Conservation (phyloP, 1,140 invertebrate genomes). For the Bombus fervidus region DNA sequence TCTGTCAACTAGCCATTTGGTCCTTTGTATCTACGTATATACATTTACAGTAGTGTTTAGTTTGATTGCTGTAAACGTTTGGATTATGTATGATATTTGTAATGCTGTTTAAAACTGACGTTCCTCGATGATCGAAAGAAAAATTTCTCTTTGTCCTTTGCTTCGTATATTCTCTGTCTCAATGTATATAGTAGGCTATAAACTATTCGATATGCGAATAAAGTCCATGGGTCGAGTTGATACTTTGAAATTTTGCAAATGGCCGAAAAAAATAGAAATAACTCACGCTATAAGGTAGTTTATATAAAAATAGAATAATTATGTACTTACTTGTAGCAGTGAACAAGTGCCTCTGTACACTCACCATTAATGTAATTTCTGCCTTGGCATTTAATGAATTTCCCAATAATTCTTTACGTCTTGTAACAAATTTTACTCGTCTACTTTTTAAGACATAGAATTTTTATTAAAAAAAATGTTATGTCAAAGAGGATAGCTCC, state of each 20-base stretch:
- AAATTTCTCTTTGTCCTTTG: not conserved
- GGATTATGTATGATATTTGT: too few species aligned
- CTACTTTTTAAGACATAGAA: not conserved
- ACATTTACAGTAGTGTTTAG: not conserved
- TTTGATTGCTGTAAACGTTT: not conserved
- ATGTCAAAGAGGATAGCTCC: not conserved
- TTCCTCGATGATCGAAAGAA: not conserved
- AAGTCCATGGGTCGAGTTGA: not conserved
- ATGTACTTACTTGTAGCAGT: too few species aligned
- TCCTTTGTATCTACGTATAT: not conserved
- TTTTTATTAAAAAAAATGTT: not conserved
- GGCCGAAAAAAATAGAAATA: fast-evolving
- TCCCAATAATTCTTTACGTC: not conserved
- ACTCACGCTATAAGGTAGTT: too few species aligned
- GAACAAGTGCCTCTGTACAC: too few species aligned
- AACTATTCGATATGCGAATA: not conserved
- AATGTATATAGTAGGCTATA: not conserved
- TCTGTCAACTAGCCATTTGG: not conserved
- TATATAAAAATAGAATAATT: too few species aligned
- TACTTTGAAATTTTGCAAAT: too few species aligned
- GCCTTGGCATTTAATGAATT: not conserved
- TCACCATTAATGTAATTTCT: not conserved
- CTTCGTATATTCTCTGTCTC: too few species aligned
- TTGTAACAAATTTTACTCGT: too few species aligned
- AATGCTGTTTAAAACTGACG: too few species aligned